These are phyloP conservation scores for Falco columbarius DNA, from an alignment of 2,797 vertebrate species.

Conservation along the genomic window DNA sequence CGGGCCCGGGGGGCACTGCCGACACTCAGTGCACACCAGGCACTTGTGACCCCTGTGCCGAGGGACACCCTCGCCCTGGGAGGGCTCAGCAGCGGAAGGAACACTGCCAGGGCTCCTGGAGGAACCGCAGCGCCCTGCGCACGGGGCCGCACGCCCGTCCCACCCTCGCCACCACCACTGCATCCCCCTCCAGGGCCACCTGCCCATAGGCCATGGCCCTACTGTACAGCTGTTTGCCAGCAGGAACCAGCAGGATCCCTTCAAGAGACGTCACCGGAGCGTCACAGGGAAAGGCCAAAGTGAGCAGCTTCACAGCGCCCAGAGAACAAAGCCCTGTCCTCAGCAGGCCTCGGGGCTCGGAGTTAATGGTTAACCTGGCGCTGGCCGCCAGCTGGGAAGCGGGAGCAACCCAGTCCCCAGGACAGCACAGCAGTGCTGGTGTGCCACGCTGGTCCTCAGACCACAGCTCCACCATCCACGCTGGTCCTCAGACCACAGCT, in stretches of 20 bases:
- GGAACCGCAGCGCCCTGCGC: accelerated
- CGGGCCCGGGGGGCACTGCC: too few relatives aligned
- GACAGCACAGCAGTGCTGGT: not conserved
- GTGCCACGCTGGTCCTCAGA: not conserved
- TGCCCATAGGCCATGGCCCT: accelerated
- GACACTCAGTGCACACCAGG: too few relatives aligned
- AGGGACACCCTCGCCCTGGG: not conserved
- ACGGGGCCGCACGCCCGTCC: accelerated
- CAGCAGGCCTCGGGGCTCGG: not conserved
- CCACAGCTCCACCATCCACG: not conserved
- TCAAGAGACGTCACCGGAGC: accelerated
- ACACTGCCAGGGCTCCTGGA: accelerated
- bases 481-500: too few relatives aligned
- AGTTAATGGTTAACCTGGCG: not conserved
- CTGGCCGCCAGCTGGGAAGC: accelerated
- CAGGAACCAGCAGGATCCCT: not conserved
- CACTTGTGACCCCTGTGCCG: not conserved
- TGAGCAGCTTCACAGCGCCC: accelerated
- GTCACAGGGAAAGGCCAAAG: not conserved
- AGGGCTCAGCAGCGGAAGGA: not conserved
- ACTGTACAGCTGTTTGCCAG: not conserved
- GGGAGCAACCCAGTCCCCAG: not conserved
- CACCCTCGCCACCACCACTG: not conserved
- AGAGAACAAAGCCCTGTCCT: not conserved
- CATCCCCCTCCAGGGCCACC: not conserved